These are phyloP conservation scores for Tympanoctomys barrerae DNA, from an alignment of 2,797 vertebrate genomes.

Conservation along the genomic window DNA sequence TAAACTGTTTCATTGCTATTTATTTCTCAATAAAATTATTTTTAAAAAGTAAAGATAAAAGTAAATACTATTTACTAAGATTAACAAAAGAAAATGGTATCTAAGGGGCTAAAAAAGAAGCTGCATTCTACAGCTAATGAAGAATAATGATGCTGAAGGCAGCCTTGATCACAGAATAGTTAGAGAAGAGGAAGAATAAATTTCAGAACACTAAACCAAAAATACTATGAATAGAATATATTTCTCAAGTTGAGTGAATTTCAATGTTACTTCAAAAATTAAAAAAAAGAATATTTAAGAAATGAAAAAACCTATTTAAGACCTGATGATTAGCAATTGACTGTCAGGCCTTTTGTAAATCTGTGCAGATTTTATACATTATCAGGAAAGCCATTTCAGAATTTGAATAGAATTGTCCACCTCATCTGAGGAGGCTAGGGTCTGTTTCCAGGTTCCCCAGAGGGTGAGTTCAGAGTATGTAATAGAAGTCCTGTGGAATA, in stretches of 20 bases:
- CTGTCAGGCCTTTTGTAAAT: background rate
- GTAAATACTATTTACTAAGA: no score
- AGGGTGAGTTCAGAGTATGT: background rate
- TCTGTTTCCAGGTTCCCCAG: background rate
- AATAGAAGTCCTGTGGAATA: background rate
- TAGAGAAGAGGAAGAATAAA: background rate
- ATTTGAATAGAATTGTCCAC: background rate
- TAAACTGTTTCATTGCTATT: no score
- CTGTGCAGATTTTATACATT: background rate
- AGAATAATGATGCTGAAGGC: background rate
- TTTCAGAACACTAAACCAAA: background rate
- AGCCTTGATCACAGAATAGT: background rate
- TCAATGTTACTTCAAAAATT: background rate
- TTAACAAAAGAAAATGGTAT: background rate
- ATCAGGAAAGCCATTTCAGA: background rate
- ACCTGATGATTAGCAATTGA: background rate
- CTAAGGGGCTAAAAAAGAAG: background rate
- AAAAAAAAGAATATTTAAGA: background rate
- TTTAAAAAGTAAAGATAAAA: no score
- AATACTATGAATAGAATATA: background rate
- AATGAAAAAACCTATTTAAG: slow-evolving; percentile 4
- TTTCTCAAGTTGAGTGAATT: background rate
- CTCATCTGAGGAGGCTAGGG: background rate
- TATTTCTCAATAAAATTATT: no score
- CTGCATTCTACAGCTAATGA: background rate